Percentiles rank a stretch among this genome's conserved stretches.
phyloP scores from a whole-genome alignment of 1,140 invertebrate species.

The Hyposmocoma kahamanoa region DNA sequence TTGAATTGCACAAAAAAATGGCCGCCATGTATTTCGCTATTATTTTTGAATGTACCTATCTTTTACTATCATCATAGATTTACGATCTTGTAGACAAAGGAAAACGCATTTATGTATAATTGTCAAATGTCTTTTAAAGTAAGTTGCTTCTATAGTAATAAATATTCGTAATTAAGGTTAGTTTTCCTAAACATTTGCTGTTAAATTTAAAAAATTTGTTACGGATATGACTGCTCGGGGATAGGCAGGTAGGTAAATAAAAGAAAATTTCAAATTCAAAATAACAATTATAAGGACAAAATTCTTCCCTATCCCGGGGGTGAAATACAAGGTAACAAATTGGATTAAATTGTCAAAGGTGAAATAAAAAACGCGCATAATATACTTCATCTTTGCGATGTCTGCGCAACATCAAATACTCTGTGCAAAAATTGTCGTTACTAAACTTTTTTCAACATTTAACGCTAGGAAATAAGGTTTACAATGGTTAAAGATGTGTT shows the following conservation, averaged over 20 bases:
- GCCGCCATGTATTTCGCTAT: too few relatives aligned
- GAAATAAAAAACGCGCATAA: constrained; percentile 60
- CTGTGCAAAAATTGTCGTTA: background rate
- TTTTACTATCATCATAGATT: too few relatives aligned
- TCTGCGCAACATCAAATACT: constrained; percentile 33
- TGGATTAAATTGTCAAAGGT: constrained; percentile 73
- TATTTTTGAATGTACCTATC: too few relatives aligned
- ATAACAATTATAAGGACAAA: constrained; percentile 65
- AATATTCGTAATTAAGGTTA: too few relatives aligned
- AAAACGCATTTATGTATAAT: too few relatives aligned
- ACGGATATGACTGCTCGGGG: constrained; percentile 17
- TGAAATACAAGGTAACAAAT: constrained; percentile 63
- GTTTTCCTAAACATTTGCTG: too few relatives aligned
- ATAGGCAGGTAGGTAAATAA: constrained; percentile 22
- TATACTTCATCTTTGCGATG: constrained; percentile 48
- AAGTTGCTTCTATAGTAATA: too few relatives aligned
- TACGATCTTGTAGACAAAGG: too few relatives aligned
- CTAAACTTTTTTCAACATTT: background rate
- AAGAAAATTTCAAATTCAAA: constrained; percentile 51
- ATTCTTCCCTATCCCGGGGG: constrained; percentile 54
- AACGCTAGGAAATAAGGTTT: constrained; percentile 7
- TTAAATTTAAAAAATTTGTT: too few relatives aligned
- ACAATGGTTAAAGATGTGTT: constrained; percentile 6
- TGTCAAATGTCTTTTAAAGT: too few relatives aligned
- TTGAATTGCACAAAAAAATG: too few relatives aligned